phyloP scores from a whole-genome alignment of 2,113 vertebrate genomes.

The Choloepus hoffmanni region DNA sequence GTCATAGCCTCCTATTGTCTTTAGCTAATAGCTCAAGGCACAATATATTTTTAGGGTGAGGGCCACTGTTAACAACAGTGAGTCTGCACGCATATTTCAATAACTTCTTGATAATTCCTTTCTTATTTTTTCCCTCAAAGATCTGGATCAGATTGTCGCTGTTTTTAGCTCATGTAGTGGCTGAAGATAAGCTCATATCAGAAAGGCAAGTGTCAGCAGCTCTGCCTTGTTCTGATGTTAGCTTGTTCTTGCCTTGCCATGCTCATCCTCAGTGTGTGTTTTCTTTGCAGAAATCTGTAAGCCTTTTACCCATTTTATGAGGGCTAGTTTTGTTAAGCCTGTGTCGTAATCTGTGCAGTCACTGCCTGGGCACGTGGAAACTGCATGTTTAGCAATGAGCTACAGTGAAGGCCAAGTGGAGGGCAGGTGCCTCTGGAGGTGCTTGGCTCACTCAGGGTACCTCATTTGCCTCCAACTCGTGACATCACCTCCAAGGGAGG shows the following conservation, averaged over 20 bases:
- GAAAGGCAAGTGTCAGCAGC: not conserved
- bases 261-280: no score
- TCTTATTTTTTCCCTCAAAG: not conserved
- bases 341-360: not conserved
- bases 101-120: not conserved
- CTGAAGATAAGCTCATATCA: not conserved
- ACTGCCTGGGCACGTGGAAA: fast-evolving
- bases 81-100: not conserved
- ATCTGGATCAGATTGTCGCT: not conserved
- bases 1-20: not conserved
- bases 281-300: not conserved
- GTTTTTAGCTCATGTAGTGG: not conserved
- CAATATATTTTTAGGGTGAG: not conserved
- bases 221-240: not conserved
- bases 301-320: not conserved
- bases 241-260: not conserved
- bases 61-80: not conserved
- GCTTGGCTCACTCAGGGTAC: not conserved
- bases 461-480: not conserved
- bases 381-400: not conserved
- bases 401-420: not conserved
- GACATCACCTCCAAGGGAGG: not conserved
- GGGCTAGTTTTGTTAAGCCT: not conserved
- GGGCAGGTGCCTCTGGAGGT: no score
- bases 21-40: not conserved